Evolutionary conservation across 2,797 vertebrate genomes (phyloP), one percentile per base, ranked within the genome.

Genomic region (Acanthurus leucopareius): DNA sequence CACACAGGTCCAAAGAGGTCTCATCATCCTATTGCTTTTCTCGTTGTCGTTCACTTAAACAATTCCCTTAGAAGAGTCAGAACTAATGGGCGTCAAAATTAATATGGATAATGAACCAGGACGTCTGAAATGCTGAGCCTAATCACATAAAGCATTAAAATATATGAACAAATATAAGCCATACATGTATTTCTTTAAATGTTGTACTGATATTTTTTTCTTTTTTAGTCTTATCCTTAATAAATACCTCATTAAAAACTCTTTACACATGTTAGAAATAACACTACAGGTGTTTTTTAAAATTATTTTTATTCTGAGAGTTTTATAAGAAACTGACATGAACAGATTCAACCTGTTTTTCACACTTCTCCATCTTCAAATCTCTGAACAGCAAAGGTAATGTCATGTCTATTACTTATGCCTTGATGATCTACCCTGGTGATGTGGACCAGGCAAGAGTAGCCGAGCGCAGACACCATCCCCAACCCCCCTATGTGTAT

Each of bases 381-480:
- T 76, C 35, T 71, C 28, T 56, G 20, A 38, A 63, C 13, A 54
- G 10, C 44, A 59, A 82, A 80, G 48, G 67, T 83, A 65, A 71
- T 59, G 59, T 48, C 80, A 84, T 9, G 73, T 93, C 93, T 89
- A 95, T 95, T 97, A 94, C 93, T 97, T 82, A 85, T 92, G 96
- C 93, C 97, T 96, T 88, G 77, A 76, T 80, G 81, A 88, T 90
- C 86, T 85, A 65, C 86, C 68, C 77, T 92, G 91, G 84, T 94
- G 89, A 94, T 91, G 92, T 92, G 91, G 94, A 94, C 93, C 95
- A 98, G 97, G 86, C 97, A 91, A 82, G 93, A 97, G 94, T 93
- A 97, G 96, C 94, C 94, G 97, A 98, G 95, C 95, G 95, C 96
- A 92, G 96, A 96, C 89, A 91, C 87, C 90, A 91, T 91, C 88